Base-by-base conservation (phyloP, 2,797 vertebrate species). In the Poeciliopsis turneri region DNA sequence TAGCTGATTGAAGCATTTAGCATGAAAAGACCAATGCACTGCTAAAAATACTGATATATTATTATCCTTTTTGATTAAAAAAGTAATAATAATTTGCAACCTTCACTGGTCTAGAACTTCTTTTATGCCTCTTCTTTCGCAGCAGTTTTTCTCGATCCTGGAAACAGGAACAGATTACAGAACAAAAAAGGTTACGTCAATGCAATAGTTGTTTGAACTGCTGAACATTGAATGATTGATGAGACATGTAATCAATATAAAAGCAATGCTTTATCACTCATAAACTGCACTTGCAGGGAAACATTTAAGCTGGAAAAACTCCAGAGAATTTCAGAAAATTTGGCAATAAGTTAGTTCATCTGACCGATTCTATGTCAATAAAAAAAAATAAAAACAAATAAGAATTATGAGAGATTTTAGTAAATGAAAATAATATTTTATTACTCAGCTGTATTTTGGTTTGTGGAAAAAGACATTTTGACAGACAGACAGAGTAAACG, bases 121-220 rank as follows among this genome's bases (percentile, higher is more conserved):
- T 97, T 97, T 98, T 99, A 96, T 99, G 98, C 73, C 96, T 97
- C 93, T 97, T 98, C 90, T 98, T 97, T 72, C 98, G 94, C 77
- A 99, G 95, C 0, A 99, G 96, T 90, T 99, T 99, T 94, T 99
- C 98, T 90, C 98, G 94, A 84, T 99, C 98, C 98, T 99, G 86
- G 33, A 79, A 76, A 39, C 8, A 43, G 61, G 4, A 57, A 2
- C 25, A 39, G 49, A 53, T 28, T 4, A 55, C 33, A 70, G 25
- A 41, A 57, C 20, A 16, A 43, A 23, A n/a, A 73, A 53, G 25
- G 2, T 53, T 30, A 55, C 30, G 16, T 25, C 7, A 41, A 13
- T 7, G 55, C 12, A 28, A 28, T n/a, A 28, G 25, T 55, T 55
- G 59, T 30, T 15, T 15, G n/a, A 61, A 7, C 30, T 61, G 18